A percentile compares a stretch with the other conserved stretches of the same genome.
phyloP scores from a whole-genome alignment of 2,797 vertebrate genomes.

The Saxicola maurus region DNA sequence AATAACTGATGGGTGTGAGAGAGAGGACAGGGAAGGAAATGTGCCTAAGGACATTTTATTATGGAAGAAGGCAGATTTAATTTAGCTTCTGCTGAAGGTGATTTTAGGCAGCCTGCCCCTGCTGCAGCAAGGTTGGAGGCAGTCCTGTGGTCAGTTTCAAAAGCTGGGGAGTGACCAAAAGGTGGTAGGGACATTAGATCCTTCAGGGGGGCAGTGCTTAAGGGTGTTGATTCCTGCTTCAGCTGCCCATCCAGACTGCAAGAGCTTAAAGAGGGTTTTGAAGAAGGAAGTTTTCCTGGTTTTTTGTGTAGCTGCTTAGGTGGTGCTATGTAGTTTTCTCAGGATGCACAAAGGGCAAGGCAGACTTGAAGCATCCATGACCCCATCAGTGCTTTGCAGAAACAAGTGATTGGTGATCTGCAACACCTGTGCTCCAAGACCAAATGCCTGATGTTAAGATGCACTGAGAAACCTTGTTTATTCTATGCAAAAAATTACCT shows the following conservation, averaged over 20 bases:
- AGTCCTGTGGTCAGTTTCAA: neutral
- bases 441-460: fast-evolving
- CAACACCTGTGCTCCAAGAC: neutral
- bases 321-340: neutral
- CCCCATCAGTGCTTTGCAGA: neutral
- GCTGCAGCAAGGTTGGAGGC: neutral
- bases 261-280: neutral
- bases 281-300: neutral
- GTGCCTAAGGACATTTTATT: neutral
- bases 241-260: neutral
- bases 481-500: neutral
- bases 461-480: neutral
- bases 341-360: neutral
- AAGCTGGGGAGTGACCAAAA: neutral
- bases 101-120: neutral
- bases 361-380: neutral
- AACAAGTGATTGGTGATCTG: too few species aligned
- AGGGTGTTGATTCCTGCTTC: neutral
- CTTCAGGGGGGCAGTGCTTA: neutral
- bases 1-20: neutral
- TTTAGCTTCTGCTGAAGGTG: neutral
- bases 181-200: neutral
- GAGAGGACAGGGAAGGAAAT: neutral
- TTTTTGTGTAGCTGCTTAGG: neutral
- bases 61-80: neutral